Base-by-base conservation (phyloP, 2,113 vertebrate species). In the Lipophrys pholis region DNA sequence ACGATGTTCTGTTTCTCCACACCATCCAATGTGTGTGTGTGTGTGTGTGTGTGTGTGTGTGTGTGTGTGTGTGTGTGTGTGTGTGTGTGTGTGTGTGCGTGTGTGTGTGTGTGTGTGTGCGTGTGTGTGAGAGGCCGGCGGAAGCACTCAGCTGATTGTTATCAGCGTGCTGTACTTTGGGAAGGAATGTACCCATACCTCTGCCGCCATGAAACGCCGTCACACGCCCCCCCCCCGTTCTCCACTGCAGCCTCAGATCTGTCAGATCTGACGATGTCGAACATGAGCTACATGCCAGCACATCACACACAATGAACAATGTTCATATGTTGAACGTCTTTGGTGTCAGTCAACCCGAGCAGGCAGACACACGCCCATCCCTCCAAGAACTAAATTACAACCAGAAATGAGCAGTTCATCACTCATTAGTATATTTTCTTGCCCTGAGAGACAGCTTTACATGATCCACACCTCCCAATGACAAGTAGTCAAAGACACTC, bases 1-100 rank as follows among this genome's bases (percentile, higher is more conserved):
- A 87, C 58, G n/a, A 86, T 69, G 78, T 86, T 78, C 81, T 58
- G 70, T 81, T 90, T 75, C 69, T 75, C 69, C 38, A 58, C 63
- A 69, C 40, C 69, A 54, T 77, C 53, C 53, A 63, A 46, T 79
- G 56, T 49, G 38, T 70, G 58, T 63, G 58, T 46, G 21, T 30
- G 21, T 30, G 21, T 30, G 45, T 11, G 21, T 30, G 21, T 30
- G 21, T 30, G 21, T 30, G 21, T 30, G 21, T 30, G 21, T 30
- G 21, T 30, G 21, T 30, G 21, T 30, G 21, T 30, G 21, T 30
- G 21, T 30, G 21, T 30, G 21, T 30, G 21, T 30, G 21, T 30
- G 21, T 30, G 21, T 30, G 21, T 30, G 21, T 30, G 21, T 30
- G 21, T 30, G 21, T 30, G 21, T 30, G 21, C 4, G 21, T 30